These are phyloP conservation scores for Macrobrachium nipponense DNA, from an alignment of 1,140 invertebrate genomes.

Conservation along the genomic window DNA sequence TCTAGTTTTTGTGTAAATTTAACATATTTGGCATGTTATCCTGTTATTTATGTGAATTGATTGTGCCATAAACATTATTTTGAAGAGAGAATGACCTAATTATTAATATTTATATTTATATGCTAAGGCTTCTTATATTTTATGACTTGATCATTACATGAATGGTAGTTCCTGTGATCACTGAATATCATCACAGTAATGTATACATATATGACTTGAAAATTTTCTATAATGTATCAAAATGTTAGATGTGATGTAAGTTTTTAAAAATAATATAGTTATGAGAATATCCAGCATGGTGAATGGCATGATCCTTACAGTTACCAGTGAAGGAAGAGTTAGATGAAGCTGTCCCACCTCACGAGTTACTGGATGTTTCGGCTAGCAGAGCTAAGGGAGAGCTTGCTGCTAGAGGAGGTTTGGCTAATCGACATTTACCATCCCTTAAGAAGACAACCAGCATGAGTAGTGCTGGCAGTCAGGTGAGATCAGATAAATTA, in stretches of 20 bases:
- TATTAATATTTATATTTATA: neutral
- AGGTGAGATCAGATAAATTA: neutral
- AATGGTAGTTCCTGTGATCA: no score
- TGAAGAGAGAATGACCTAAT: no score
- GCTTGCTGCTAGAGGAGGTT: conserved; percentile 78
- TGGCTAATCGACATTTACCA: conserved; percentile 73
- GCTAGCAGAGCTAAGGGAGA: conserved; percentile 90
- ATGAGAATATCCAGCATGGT: no score
- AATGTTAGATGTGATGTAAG: no score
- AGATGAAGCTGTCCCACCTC: conserved; percentile 85
- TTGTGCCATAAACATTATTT: no score
- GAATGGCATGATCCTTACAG: neutral
- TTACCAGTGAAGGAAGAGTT: conserved; percentile 79
- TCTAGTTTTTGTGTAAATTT: no score
- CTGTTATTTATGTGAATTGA: no score
- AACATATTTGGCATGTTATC: no score
- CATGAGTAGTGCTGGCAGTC: conserved; percentile 62
- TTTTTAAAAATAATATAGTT: no score
- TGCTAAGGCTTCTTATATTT: neutral
- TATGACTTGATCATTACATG: neutral
- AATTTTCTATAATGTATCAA: no score
- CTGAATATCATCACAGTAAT: no score
- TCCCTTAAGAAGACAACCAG: conserved; percentile 68
- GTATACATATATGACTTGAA: no score
- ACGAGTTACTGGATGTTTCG: conserved; percentile 87